These are phyloP conservation scores for Lepilemur ruficaudatus DNA, from an alignment of 2,797 vertebrate genomes.

Conservation along the genomic window DNA sequence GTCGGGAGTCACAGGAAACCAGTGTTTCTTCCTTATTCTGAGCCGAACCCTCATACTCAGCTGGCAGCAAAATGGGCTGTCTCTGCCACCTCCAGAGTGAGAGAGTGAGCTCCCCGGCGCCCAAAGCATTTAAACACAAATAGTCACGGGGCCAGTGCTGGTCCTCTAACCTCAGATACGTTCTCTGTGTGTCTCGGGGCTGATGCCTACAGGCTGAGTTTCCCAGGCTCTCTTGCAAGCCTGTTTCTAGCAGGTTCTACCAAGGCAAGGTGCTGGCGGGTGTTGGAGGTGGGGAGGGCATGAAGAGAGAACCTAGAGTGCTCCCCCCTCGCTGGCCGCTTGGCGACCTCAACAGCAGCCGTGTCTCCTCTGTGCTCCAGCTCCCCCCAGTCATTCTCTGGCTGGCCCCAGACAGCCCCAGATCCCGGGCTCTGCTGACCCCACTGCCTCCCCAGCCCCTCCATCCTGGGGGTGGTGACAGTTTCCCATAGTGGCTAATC, in stretches of 20 bases:
- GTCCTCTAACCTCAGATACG: neutral
- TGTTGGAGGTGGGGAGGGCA: rapidly evolving
- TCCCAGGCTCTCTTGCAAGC: neutral
- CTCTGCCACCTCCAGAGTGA: neutral
- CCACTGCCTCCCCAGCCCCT: neutral
- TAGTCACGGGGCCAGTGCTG: rapidly evolving
- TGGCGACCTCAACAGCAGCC: rapidly evolving
- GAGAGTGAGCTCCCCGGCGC: neutral
- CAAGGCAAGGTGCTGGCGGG: rapidly evolving
- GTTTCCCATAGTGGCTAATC: neutral
- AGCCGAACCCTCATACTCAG: rapidly evolving
- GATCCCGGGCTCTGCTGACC: neutral
- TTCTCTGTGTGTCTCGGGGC: neutral
- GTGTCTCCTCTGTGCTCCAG: neutral
- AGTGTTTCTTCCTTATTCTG: neutral
- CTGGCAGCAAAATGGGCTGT: neutral
- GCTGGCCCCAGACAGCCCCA: neutral
- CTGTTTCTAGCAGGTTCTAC: neutral
- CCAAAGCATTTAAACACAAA: neutral
- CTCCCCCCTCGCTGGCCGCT: neutral
- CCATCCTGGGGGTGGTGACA: neutral
- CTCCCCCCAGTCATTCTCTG: neutral
- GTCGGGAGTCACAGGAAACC: neutral
- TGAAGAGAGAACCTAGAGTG: neutral
- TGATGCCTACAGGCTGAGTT: rapidly evolving